Percentiles rank a stretch among this genome's conserved stretches.
Conservation (phyloP, 2,888 invertebrate species). For the Rapana venosa region DNA sequence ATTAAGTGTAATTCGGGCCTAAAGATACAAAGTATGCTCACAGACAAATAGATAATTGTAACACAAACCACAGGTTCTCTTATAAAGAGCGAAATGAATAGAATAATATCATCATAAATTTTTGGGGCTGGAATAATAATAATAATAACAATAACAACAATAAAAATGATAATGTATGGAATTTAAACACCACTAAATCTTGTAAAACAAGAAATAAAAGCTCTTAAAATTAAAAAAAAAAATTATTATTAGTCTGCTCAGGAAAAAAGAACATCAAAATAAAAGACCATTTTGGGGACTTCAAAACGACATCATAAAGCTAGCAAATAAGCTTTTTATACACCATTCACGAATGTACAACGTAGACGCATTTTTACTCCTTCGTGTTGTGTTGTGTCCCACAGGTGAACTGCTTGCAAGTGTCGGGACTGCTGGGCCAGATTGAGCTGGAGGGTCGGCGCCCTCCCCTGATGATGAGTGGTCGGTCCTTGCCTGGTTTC, state of each 20-base stretch:
- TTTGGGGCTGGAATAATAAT: neutral
- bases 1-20: too few relatives aligned
- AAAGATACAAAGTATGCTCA: neutral
- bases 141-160: too few relatives aligned
- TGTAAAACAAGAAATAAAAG: too few relatives aligned
- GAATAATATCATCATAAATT: neutral
- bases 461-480: constrained; percentile 96
- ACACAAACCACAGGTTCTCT: neutral
- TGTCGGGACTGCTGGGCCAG: constrained; percentile 97
- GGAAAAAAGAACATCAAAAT: too few relatives aligned
- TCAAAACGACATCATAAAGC: too few relatives aligned
- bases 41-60: neutral
- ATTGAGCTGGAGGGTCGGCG: constrained; percentile 98
- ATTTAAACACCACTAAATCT: too few relatives aligned
- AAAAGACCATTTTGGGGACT: too few relatives aligned
- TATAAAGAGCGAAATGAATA: neutral
- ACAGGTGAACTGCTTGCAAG: constrained; percentile 95
- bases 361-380: neutral
- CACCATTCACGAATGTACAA: neutral
- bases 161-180: too few relatives aligned
- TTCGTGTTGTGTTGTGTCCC: constrained; percentile 47
- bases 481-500: constrained; percentile 93
- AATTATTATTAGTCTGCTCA: too few relatives aligned
- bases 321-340: too few relatives aligned
- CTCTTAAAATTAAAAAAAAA: too few relatives aligned